Conservation (phyloP, 2,113 vertebrate species). For the Motacilla tschutschensis region DNA sequence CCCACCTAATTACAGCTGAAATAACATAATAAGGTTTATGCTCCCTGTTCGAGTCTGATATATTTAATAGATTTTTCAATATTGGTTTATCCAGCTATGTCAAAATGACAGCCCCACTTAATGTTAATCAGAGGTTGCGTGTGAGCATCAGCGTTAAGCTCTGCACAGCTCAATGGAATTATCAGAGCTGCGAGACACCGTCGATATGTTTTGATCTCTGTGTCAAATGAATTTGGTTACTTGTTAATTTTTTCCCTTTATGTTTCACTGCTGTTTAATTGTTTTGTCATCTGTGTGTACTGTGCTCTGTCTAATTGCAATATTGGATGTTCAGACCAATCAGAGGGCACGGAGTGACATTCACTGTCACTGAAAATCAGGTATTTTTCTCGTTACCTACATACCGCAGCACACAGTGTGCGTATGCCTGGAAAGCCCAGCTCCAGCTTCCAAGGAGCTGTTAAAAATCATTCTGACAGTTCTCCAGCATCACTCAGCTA, state of each 20-base stretch:
- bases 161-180: constrained; percentile 63
- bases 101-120: constrained; percentile 73
- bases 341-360: neutral
- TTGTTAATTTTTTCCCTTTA: constrained; percentile 62
- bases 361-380: neutral
- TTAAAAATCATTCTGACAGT: neutral
- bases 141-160: constrained; percentile 58
- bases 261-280: constrained; percentile 52
- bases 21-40: constrained; percentile 66
- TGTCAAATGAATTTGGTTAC: constrained; percentile 61
- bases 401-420: neutral
- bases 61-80: constrained; percentile 75
- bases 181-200: constrained; percentile 51
- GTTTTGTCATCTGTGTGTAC: constrained; percentile 29
- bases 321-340: constrained; percentile 19
- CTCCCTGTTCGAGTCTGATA: constrained; percentile 64
- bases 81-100: constrained; percentile 70
- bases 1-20: constrained; percentile 70
- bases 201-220: constrained; percentile 75
- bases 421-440: neutral
- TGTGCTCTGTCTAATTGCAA: neutral
- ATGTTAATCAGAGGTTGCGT: constrained; percentile 67
- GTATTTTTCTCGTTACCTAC: neutral
- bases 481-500: neutral
- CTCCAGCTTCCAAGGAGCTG: neutral